Evolutionary conservation across 1,140 invertebrate genomes (phyloP).

Genomic region (Linepithema humile): DNA sequence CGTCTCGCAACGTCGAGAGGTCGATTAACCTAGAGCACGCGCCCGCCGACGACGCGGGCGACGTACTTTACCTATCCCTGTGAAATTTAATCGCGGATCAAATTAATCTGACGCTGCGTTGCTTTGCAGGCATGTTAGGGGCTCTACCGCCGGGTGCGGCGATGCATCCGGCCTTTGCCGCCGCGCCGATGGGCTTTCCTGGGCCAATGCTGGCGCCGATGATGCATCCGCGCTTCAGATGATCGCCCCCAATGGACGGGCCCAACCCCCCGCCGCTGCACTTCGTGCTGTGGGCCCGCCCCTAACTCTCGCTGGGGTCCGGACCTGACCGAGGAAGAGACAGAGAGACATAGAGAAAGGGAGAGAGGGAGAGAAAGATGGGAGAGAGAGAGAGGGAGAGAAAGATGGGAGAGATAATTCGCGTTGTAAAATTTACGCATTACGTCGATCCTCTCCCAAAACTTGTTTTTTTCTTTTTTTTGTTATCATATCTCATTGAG

Average conservation of each 20-base stretch:
- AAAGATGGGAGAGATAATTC: conserved; percentile 44
- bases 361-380: conserved; percentile 8
- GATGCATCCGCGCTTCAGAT: conserved; percentile 92
- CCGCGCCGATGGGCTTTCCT: conserved; percentile 87
- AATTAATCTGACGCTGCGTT: conserved; percentile 46
- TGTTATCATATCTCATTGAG: conserved; percentile 59
- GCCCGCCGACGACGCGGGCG: conserved; percentile 10
- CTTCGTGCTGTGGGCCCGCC: conserved; percentile 84
- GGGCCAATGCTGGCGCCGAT: conserved; percentile 87
- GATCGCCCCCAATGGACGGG: conserved; percentile 87
- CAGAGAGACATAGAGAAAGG: conserved; percentile 39
- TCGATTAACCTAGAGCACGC: background rate
- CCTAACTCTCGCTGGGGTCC: conserved; percentile 77
- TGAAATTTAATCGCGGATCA: background rate
- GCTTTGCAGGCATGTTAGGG: conserved; percentile 88
- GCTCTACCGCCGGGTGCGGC: conserved; percentile 87
- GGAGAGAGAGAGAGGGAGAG: background rate
- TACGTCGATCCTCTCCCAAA: conserved; percentile 62
- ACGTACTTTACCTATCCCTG: background rate
- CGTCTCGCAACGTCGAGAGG: conserved; percentile 17
- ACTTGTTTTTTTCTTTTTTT: conserved; percentile 68
- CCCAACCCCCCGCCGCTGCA: conserved; percentile 82
- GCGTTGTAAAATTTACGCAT: conserved; percentile 41
- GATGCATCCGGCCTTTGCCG: conserved; percentile 87
- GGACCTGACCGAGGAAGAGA: conserved; percentile 68